Evolutionary conservation across 2,113 vertebrate species (phyloP), one percentile per base, ranked within the genome.

Genomic region (Taxidea taxus): DNA sequence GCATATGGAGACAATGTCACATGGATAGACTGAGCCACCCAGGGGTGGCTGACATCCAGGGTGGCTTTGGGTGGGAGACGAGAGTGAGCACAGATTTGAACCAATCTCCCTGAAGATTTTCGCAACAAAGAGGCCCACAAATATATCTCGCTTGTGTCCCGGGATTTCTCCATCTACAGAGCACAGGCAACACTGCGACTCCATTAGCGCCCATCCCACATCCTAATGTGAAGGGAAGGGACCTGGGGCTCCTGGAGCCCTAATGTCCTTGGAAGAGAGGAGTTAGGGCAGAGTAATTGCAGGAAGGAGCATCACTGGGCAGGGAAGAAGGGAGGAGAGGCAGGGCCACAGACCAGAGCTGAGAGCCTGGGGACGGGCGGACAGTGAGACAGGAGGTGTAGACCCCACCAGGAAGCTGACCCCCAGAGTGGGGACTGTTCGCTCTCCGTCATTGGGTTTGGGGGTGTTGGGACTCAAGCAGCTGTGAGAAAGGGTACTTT

Each of bases 111-210:
- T 84, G 64, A 39, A 25, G 49, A 27, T 9, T 7, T 34, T 10
- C 5, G 16, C 70, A 31, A 62, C 78, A 58, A 78, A 90, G 39
- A 64, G 54, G n/a, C 34, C 44, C 21, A 21, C 7, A 13, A 37
- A 1, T 1, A 13, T 3, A 0, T 44, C n/a, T 68, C 18, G 2
- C 49, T 86, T 8, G 0, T 0, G 0, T 29, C 49, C 37, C 18
- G 21, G 47, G 44, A 34, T 54, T 58, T 37, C 49, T 49, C 0
- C 66, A 20, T 39, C 68, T 25, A 1, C 78, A 37, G 0, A 54
- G 31, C 6, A 34, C 64, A 31, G 86, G 37, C 16, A 14, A 58
- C 7, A 0, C 21, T 31, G 10, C 34, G 7, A 64, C 29, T 49
- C 37, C 44, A 7, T 82, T 1, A n/a, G 23, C 7, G n/a, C 34